Evolutionary conservation across 2,113 vertebrate genomes (phyloP).

Genomic region (Amblyornis subalaris): DNA sequence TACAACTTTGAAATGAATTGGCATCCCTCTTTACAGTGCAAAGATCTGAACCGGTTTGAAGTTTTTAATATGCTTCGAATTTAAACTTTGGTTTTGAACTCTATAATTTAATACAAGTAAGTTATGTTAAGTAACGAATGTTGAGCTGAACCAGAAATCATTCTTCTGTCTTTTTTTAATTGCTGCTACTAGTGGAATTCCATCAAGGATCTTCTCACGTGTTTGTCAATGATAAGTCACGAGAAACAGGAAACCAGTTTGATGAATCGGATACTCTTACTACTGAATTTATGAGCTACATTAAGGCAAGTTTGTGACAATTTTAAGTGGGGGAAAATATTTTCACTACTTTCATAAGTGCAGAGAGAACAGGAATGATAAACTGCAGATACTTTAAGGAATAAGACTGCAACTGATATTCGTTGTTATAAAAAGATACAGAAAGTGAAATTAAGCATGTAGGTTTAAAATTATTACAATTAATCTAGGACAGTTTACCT

Average conservation of each 20-base stretch:
- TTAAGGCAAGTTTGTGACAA: slow-evolving; percentile 77
- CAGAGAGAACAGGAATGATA: not conserved
- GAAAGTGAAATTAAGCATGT: not conserved
- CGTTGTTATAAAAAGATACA: not conserved
- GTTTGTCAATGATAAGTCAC: slow-evolving; percentile 68
- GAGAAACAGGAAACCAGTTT: slow-evolving; percentile 72
- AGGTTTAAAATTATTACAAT: not conserved
- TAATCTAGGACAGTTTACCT: not conserved
- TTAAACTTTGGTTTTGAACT: not conserved
- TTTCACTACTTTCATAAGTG: not conserved
- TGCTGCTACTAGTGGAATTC: slow-evolving; percentile 67
- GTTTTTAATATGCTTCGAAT: not conserved
- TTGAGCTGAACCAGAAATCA: not conserved
- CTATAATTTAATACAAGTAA: not conserved
- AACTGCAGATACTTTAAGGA: not conserved
- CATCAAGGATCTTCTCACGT: slow-evolving; percentile 69
- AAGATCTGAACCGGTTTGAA: not conserved
- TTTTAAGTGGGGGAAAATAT: not conserved
- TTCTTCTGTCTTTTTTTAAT: not conserved
- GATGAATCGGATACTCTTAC: slow-evolving; percentile 73
- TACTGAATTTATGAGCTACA: slow-evolving; percentile 81
- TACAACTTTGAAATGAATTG: not conserved
- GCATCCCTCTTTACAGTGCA: not conserved
- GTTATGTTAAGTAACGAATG: not conserved
- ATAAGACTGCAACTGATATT: not conserved